Percentiles rank a stretch among this genome's conserved stretches.
Evolutionary conservation across 2,113 vertebrate species (phyloP).

Genomic region (Oncorhynchus mykiss): DNA sequence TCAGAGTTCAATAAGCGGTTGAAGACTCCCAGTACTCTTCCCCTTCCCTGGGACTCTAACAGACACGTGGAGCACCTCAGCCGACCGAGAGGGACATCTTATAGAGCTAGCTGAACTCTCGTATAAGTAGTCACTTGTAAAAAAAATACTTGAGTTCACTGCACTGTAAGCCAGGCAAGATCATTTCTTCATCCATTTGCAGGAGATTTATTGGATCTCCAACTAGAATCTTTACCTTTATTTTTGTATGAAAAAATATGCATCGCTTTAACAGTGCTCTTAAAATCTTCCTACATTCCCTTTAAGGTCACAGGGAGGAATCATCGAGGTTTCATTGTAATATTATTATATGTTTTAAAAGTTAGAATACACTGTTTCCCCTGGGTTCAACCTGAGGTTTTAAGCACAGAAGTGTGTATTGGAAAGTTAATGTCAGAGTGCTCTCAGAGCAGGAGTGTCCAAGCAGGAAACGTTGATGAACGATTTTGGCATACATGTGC

Average conservation of each 20-base stretch:
- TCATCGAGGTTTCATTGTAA: constrained; percentile 36
- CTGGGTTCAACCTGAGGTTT: constrained; percentile 25
- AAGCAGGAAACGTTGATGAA: constrained; percentile 18
- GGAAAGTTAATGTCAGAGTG: constrained; percentile 13
- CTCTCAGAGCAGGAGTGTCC: not conserved
- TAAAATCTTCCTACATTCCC: constrained; percentile 57
- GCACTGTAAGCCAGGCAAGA: constrained; percentile 44
- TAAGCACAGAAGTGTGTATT: constrained; percentile 14
- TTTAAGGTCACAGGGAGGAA: constrained; percentile 38
- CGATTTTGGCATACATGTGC: too few species aligned
- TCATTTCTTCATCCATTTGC: constrained; percentile 45
- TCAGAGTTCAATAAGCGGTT: constrained; percentile 46
- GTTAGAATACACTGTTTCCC: constrained; percentile 45
- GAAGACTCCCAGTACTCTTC: constrained; percentile 38
- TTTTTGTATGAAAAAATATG: too few species aligned
- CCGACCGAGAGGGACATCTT: constrained; percentile 35
- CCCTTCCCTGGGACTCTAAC: constrained; percentile 30
- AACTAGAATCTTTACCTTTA: constrained; percentile 45
- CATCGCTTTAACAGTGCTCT: constrained; percentile 48
- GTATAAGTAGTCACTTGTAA: constrained; percentile 57
- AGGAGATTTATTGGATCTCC: constrained; percentile 66
- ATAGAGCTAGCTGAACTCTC: constrained; percentile 50
- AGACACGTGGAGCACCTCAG: constrained; percentile 30
- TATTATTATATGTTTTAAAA: constrained; percentile 47
- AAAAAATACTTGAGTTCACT: constrained; percentile 53